Percentiles rank a stretch among this genome's conserved stretches.
Conservation (phyloP, 2,888 invertebrate species). For the Ditula angustiorana region DNA sequence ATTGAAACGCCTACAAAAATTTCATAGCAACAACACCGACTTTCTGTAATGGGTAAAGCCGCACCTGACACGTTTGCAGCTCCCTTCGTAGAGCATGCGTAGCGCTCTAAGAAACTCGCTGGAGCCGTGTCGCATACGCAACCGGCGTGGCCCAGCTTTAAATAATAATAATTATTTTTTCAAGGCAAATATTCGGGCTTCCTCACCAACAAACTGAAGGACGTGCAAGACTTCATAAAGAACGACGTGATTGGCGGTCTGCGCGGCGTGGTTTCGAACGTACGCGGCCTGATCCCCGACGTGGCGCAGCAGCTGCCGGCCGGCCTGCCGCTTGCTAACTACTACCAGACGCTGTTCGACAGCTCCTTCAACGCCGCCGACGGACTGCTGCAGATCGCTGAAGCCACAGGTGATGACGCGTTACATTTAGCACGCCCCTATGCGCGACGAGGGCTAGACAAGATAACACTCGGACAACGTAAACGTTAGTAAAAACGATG, state of each 20-base stretch:
- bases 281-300: conserved; percentile 65
- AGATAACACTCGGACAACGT: no score
- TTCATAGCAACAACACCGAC: background rate
- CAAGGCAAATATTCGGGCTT: conserved; percentile 73
- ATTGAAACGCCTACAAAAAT: background rate
- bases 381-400: conserved; percentile 84
- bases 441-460: no score
- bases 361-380: conserved; percentile 65
- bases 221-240: conserved; percentile 73
- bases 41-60: no score
- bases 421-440: no score
- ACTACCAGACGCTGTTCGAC: conserved; percentile 70
- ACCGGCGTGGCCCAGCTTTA: no score
- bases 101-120: no score
- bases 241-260: conserved; percentile 74
- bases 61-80: no score
- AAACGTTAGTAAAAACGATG: no score
- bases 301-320: conserved; percentile 52
- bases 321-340: conserved; percentile 65
- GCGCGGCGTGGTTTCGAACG: conserved; percentile 61
- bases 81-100: no score
- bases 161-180: background rate
- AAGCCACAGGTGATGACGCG: conserved; percentile 82
- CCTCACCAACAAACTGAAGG: conserved; percentile 61
- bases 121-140: background rate